These are phyloP conservation scores for Typhlichthys subterraneus DNA, from an alignment of 2,797 vertebrate genomes.

Conservation along the genomic window DNA sequence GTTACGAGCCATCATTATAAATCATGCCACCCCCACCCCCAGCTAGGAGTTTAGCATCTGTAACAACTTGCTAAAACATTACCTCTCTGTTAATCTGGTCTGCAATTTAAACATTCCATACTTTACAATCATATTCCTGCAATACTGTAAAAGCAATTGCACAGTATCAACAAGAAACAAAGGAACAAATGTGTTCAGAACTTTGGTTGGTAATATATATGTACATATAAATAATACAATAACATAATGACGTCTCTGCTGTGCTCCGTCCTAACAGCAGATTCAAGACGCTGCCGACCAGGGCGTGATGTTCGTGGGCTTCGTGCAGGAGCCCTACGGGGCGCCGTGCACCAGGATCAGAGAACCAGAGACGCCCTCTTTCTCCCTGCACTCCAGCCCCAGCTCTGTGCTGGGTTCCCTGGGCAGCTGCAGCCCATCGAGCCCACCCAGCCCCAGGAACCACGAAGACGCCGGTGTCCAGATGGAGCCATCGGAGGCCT, in stretches of 20 bases:
- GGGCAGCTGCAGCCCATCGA: slow-evolving; percentile 66
- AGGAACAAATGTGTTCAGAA: too few relatives aligned
- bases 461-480: slow-evolving; percentile 27
- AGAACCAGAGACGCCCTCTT: slow-evolving; percentile 71
- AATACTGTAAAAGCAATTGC: too few relatives aligned
- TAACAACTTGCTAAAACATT: too few relatives aligned
- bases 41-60: too few relatives aligned
- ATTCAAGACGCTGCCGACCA: slow-evolving; percentile 94
- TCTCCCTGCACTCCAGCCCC: slow-evolving; percentile 82
- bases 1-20: too few relatives aligned
- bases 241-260: not conserved
- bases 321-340: slow-evolving; percentile 86
- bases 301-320: slow-evolving; percentile 91
- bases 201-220: too few relatives aligned
- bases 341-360: slow-evolving; percentile 67
- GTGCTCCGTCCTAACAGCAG: slow-evolving; percentile 68
- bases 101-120: too few relatives aligned
- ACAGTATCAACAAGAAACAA: too few relatives aligned
- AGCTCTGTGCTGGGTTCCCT: slow-evolving; percentile 78
- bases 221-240: too few relatives aligned
- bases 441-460: slow-evolving; percentile 64
- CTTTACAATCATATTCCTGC: too few relatives aligned
- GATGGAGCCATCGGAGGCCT: slow-evolving; percentile 20
- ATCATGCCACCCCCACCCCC: too few relatives aligned
- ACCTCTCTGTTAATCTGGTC: too few relatives aligned